phyloP scores from a whole-genome alignment of 2,888 invertebrate genomes.

The Zaprionus lineosus region DNA sequence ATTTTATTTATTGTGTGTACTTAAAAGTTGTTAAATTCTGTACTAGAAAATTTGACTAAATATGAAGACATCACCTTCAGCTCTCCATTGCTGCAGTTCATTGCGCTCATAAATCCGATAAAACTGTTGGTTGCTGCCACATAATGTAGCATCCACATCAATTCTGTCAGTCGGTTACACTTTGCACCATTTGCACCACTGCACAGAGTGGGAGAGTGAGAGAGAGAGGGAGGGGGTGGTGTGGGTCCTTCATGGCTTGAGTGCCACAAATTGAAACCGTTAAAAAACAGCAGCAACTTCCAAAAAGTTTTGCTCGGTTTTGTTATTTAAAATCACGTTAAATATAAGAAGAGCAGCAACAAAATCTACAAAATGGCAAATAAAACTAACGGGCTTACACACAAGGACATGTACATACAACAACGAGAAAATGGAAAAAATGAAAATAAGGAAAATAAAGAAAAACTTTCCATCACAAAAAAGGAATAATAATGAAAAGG shows the following conservation, averaged over 20 bases:
- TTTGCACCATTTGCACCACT: constrained; percentile 20
- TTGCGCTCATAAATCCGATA: constrained; percentile 15
- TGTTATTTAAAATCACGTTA: constrained; percentile 62
- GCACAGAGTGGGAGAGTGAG: too few relatives aligned
- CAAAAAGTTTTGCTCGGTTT: constrained; percentile 42
- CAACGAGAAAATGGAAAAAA: constrained; percentile 1
- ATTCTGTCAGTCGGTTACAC: too few relatives aligned
- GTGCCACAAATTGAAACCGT: constrained; percentile 46
- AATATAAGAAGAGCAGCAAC: constrained; percentile 40
- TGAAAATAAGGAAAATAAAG: constrained; percentile 7
- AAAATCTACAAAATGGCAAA: constrained; percentile 50
- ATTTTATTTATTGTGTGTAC: too few relatives aligned
- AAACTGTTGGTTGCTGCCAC: constrained; percentile 13
- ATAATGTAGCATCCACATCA: too few relatives aligned
- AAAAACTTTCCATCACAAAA: constrained; percentile 1
- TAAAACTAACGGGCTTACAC: constrained; percentile 51
- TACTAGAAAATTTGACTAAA: too few relatives aligned
- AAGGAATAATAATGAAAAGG: constrained; percentile 19
- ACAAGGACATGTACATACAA: constrained; percentile 1
- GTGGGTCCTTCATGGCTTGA: constrained; percentile 1
- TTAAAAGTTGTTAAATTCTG: too few relatives aligned
- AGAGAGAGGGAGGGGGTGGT: too few relatives aligned
- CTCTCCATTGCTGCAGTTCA: constrained; percentile 28
- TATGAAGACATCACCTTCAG: constrained; percentile 14
- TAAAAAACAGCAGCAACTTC: constrained; percentile 39